These are phyloP conservation scores for Venturia canescens DNA, from an alignment of 1,140 invertebrate genomes.

Conservation along the genomic window DNA sequence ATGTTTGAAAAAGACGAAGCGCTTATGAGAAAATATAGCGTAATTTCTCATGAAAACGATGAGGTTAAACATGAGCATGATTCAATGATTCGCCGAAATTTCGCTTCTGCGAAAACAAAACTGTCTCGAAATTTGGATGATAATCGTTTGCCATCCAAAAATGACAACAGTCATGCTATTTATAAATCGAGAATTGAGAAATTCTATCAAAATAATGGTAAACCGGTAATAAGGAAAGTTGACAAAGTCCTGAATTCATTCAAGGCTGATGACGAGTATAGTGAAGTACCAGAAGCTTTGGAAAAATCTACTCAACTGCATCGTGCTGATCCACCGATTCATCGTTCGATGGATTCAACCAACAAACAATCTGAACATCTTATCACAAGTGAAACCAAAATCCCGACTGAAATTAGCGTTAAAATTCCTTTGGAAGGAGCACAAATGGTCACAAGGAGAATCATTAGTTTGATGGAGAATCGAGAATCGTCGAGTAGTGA, in stretches of 20 bases:
- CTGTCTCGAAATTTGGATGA: not conserved
- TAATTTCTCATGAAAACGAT: conserved; percentile 11
- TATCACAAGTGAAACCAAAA: too few relatives aligned
- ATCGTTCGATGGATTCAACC: too few relatives aligned
- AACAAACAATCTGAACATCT: too few relatives aligned
- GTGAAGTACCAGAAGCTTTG: too few relatives aligned
- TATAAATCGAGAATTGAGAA: not conserved
- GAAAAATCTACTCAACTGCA: too few relatives aligned
- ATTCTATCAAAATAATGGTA: not conserved
- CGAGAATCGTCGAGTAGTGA: too few relatives aligned
- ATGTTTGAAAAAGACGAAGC: conserved; percentile 38
- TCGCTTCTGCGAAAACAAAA: not conserved
- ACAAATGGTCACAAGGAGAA: too few relatives aligned
- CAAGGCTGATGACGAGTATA: too few relatives aligned
- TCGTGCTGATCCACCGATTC: too few relatives aligned
- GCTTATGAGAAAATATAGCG: not conserved
- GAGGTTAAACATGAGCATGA: not conserved
- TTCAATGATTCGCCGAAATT: not conserved
- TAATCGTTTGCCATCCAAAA: not conserved
- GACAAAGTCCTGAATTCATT: not conserved
- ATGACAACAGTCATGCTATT: not conserved
- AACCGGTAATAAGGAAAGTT: not conserved
- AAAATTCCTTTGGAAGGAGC: too few relatives aligned
- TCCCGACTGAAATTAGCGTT: too few relatives aligned
- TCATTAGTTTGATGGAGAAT: too few relatives aligned